Percentiles rank a stretch among this genome's conserved stretches.
Evolutionary conservation across 2,113 vertebrate species (phyloP).

Genomic region (Speoplatyrhinus poulsoni): DNA sequence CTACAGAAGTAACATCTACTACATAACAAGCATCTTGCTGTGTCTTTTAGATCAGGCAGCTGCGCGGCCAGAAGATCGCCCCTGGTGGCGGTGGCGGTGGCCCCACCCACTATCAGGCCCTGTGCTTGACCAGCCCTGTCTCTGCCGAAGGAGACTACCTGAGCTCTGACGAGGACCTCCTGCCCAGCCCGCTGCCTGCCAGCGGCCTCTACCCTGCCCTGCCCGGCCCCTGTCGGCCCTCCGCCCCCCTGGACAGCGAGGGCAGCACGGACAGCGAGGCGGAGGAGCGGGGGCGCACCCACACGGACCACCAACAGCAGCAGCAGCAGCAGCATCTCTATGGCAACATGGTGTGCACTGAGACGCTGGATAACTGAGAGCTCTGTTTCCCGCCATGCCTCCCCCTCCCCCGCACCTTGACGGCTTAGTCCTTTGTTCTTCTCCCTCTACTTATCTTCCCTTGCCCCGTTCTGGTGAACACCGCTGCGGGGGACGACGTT

Average conservation of each 20-base stretch:
- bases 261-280: constrained; percentile 88
- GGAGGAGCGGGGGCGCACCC: constrained; percentile 63
- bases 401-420: too few species aligned
- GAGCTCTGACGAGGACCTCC: constrained; percentile 90
- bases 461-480: too few species aligned
- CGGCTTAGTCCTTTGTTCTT: too few species aligned
- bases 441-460: too few species aligned
- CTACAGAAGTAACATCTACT: too few species aligned
- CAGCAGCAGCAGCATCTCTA: constrained; percentile 48
- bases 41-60: constrained; percentile 80
- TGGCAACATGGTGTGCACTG: constrained; percentile 70
- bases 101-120: constrained; percentile 77
- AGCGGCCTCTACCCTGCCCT: constrained; percentile 79
- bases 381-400: too few species aligned
- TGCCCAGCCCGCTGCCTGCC: constrained; percentile 79
- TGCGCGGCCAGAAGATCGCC: constrained; percentile 83
- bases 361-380: constrained; percentile 71
- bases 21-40: neutral
- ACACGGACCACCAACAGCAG: constrained; percentile 51
- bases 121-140: constrained; percentile 82
- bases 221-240: constrained; percentile 73
- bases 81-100: constrained; percentile 65
- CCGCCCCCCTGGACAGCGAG: constrained; percentile 85
- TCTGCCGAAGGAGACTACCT: constrained; percentile 88
- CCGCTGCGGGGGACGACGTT: neutral